Base-by-base conservation (phyloP, 2,113 vertebrate genomes). In the Zosterops borbonicus region DNA sequence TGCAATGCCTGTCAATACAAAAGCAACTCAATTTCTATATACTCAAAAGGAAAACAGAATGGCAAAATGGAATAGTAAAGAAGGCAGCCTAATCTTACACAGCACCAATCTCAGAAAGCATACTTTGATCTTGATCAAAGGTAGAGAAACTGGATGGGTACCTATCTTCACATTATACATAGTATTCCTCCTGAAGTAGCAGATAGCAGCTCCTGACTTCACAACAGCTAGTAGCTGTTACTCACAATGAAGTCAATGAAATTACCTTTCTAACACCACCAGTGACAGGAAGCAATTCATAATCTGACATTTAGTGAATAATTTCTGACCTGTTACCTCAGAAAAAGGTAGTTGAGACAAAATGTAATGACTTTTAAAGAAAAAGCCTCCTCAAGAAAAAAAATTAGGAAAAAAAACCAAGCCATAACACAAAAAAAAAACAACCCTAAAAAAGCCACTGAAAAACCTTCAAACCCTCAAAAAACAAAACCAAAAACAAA, bases 61-160 rank as follows among this genome's bases (percentile, higher is more conserved):
- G 87, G 69, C 50, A 95, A 96, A 95, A 53, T 47, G 55, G 63
- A 93, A 95, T 92, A 65, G 49, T 59, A 85, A 92, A 89, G 64
- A 52, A 93, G 63, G n/a, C 29, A 25, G 74, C 37, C 83, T 68
- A 87, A 87, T 87, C 65, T 90, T 85, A 79, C 89, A 74, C 39
- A 92, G 28, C 71, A 88, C 24, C 71, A 77, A 71, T 70, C 77
- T 91, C 67, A 92, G 83, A 94, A 95, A 90, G 37, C 16, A 6
- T 56, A 31, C 93, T 96, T 96, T 96, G 93, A 97, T 96, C 90
- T 93, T 95, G 93, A 97, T 96, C 95, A 97, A 97, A 96, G 92
- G 52, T 83, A 86, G 21, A 70, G 60, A 94, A 88, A 28, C 27
- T 71, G 62, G 44, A 59, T 71, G 60, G 9, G 60, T 93, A 78